Evolutionary conservation across 2,113 vertebrate genomes (phyloP).

Genomic region (Rynchops niger): DNA sequence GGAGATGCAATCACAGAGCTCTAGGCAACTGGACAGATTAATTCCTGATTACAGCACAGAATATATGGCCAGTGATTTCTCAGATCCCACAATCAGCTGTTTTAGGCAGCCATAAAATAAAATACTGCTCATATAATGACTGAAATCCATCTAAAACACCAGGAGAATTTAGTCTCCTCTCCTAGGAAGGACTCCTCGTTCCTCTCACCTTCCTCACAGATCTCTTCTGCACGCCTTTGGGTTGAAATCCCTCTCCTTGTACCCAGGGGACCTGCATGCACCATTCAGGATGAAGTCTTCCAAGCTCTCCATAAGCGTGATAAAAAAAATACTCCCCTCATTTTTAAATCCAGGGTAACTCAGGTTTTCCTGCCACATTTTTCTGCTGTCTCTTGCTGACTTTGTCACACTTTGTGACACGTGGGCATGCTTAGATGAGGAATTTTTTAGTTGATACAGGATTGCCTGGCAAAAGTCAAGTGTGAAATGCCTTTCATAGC

Average conservation of each 20-base stretch:
- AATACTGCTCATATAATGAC: not conserved
- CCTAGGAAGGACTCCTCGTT: not conserved
- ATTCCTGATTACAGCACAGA: not conserved
- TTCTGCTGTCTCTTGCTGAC: not conserved
- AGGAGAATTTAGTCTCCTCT: not conserved
- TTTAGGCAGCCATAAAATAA: constrained; percentile 26
- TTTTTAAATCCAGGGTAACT: not conserved
- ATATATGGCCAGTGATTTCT: constrained; percentile 10
- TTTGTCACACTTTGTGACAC: not conserved
- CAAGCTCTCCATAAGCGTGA: not conserved
- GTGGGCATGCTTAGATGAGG: not conserved
- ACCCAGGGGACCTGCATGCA: not conserved
- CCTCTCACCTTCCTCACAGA: not conserved
- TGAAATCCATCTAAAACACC: not conserved
- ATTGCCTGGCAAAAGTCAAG: constrained; percentile 19
- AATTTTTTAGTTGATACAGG: not conserved
- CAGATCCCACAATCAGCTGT: not conserved
- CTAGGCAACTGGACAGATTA: not conserved
- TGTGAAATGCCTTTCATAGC: constrained; percentile 1
- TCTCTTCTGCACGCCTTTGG: not conserved
- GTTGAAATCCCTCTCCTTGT: not conserved
- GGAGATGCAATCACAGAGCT: not conserved
- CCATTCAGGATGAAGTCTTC: not conserved
- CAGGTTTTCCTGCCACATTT: not conserved
- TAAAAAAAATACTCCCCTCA: not conserved